Evolutionary conservation across 2,113 vertebrate genomes (phyloP).

Genomic region (Anas platyrhynchos): DNA sequence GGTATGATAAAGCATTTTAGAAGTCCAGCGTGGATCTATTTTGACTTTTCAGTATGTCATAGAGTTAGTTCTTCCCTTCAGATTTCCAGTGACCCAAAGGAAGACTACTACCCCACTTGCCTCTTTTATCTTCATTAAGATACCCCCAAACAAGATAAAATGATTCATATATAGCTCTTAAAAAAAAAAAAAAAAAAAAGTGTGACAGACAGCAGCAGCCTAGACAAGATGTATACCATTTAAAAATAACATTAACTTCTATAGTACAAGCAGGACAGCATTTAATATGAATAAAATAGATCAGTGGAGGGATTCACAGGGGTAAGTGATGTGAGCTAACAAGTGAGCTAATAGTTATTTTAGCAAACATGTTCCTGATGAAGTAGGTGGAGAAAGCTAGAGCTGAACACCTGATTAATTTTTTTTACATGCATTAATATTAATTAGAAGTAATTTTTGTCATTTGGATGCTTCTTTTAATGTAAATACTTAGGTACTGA

Average conservation of each 20-base stretch:
- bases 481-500: background rate
- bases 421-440: background rate
- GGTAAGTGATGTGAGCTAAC: background rate
- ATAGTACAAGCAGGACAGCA: background rate
- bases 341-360: background rate
- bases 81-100: background rate
- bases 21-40: background rate
- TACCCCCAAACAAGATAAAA: background rate
- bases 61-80: background rate
- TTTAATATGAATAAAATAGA: too few relatives aligned
- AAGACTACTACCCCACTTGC: background rate
- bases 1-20: background rate
- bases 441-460: background rate
- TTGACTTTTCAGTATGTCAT: background rate
- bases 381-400: background rate
- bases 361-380: background rate
- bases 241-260: background rate
- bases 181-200: background rate
- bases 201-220: background rate
- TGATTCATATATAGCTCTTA: accelerated
- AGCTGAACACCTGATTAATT: background rate
- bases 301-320: background rate
- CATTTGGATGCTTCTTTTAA: background rate
- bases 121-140: background rate
- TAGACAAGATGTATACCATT: background rate